phyloP scores from a whole-genome alignment of 2,888 invertebrate genomes.

The Lomographa bimaculata region DNA sequence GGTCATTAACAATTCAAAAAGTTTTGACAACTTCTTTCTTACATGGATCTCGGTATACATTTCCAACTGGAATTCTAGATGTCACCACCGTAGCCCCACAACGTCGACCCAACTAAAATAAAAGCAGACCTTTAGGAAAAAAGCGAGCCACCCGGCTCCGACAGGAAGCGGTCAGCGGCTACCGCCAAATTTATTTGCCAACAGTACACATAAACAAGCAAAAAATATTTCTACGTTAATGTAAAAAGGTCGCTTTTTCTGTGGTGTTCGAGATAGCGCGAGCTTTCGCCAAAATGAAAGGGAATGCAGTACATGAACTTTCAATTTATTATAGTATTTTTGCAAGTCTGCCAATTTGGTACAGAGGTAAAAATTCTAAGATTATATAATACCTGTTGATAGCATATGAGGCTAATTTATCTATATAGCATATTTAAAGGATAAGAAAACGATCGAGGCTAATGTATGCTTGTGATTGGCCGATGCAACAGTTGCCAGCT shows the following conservation, averaged over 20 bases:
- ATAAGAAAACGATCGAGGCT: too few relatives aligned
- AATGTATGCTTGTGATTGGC: too few relatives aligned
- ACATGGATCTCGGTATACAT: conserved; percentile 5
- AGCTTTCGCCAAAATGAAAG: conserved; percentile 27
- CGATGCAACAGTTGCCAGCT: too few relatives aligned
- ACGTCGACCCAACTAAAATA: conserved; percentile 45
- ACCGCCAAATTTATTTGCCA: conserved; percentile 62
- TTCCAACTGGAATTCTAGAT: conserved; percentile 23
- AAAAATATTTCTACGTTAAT: conserved; percentile 14
- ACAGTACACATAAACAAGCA: conserved; percentile 34
- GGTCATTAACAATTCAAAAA: too few relatives aligned
- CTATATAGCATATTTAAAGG: too few relatives aligned
- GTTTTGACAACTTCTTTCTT: too few relatives aligned
- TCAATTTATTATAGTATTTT: too few relatives aligned
- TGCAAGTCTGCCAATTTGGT: conserved; percentile 2
- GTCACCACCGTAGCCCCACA: conserved; percentile 41
- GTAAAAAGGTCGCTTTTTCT: conserved; percentile 23
- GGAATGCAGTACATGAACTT: conserved; percentile 11
- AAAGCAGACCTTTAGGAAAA: conserved; percentile 40
- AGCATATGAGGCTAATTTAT: too few relatives aligned
- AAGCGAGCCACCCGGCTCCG: conserved; percentile 36
- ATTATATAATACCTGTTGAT: too few relatives aligned
- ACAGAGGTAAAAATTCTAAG: background rate
- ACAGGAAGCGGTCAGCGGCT: conserved; percentile 63
- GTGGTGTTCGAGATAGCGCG: conserved; percentile 32